These are phyloP conservation scores for Holothuria scabra DNA, from an alignment of 53 echinoderm and acorn worm species.

Conservation along the genomic window DNA sequence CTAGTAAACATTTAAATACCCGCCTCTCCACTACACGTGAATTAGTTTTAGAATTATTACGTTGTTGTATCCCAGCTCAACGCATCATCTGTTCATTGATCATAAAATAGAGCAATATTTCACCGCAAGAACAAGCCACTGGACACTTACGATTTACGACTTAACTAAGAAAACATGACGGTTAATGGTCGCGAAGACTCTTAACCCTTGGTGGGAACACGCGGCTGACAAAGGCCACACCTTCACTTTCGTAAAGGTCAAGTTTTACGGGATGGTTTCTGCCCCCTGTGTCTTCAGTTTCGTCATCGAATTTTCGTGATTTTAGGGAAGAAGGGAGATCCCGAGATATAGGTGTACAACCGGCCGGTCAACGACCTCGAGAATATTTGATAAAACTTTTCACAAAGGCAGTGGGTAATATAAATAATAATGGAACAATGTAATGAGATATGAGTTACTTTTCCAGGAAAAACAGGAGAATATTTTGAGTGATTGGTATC, in stretches of 20 bases:
- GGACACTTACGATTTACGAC: slow-evolving; percentile 27
- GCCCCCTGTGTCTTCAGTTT: no score
- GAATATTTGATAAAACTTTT: no score
- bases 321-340: no score
- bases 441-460: no score
- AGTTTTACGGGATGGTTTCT: not conserved
- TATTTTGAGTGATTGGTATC: no score
- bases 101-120: slow-evolving; percentile 1
- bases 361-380: no score
- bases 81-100: not conserved
- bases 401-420: no score
- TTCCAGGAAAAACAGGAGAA: no score
- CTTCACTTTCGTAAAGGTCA: not conserved
- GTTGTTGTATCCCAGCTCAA: not conserved
- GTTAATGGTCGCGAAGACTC: not conserved
- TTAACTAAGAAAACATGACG: slow-evolving; percentile 32
- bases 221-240: slow-evolving; percentile 13
- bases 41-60: slow-evolving; percentile 15
- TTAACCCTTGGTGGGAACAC: slow-evolving; percentile 29
- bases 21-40: not conserved
- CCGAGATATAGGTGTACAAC: no score
- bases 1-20: slow-evolving; percentile 29
- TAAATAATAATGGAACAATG: no score
- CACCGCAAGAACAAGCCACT: slow-evolving; percentile 22
- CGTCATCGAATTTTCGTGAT: no score